phyloP scores from a whole-genome alignment of 2,797 vertebrate genomes.

The Aphelocoma californica region DNA sequence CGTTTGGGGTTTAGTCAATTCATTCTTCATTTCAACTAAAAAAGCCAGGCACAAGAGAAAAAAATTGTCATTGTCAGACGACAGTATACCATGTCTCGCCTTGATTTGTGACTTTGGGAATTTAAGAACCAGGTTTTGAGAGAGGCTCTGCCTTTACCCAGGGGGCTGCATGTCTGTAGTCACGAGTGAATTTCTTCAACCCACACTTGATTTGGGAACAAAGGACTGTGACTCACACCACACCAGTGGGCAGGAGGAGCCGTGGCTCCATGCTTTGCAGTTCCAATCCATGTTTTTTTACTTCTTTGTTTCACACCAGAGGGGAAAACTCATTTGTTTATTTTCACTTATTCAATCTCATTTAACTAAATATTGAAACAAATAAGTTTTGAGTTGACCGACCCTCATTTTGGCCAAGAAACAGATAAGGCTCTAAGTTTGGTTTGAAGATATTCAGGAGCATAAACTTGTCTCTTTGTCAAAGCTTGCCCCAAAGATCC shows the following conservation, averaged over 20 bases:
- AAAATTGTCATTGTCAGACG: background rate
- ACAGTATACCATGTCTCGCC: background rate
- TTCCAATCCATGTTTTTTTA: background rate
- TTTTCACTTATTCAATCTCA: background rate
- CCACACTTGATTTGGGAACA: rapidly evolving
- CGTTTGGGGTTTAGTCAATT: background rate
- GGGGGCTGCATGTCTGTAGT: background rate
- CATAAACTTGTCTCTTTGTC: background rate
- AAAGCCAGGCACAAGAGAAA: background rate
- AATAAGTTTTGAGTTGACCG: background rate
- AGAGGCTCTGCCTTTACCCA: background rate
- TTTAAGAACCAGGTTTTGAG: background rate
- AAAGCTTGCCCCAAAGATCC: background rate
- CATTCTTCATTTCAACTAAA: background rate
- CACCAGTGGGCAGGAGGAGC: background rate
- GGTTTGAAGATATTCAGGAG: background rate
- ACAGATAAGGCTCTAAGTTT: background rate
- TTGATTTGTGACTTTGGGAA: background rate
- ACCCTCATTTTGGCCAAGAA: background rate
- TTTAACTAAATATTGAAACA: background rate
- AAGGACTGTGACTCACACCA: background rate
- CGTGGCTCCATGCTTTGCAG: background rate
- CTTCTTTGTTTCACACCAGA: background rate
- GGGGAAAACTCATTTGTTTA: background rate
- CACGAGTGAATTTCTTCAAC: background rate